phyloP scores from a whole-genome alignment of 2,888 invertebrate genomes.

The Didymodactylos carnosus region DNA sequence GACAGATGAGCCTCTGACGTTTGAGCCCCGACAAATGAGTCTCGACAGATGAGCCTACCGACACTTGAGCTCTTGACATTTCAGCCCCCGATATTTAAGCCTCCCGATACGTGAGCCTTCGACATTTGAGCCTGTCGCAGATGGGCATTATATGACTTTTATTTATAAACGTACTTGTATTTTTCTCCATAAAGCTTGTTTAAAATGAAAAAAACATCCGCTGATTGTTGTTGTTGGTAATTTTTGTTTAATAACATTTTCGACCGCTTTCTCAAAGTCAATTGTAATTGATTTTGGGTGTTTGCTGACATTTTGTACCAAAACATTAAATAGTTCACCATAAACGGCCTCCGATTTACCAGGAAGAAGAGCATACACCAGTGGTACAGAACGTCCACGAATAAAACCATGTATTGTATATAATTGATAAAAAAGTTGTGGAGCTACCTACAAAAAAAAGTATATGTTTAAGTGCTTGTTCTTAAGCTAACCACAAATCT shows the following conservation, averaged over 20 bases:
- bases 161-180: neutral
- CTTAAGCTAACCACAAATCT: too few species aligned
- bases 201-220: neutral
- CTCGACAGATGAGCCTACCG: too few species aligned
- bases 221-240: neutral
- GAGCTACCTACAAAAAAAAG: neutral
- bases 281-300: neutral
- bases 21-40: too few species aligned
- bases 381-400: neutral
- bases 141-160: too few species aligned
- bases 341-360: neutral
- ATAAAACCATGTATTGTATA: neutral
- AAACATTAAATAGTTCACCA: neutral
- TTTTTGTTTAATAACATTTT: neutral
- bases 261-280: neutral
- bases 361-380: neutral
- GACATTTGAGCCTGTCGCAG: too few species aligned
- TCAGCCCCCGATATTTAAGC: too few species aligned
- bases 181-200: neutral
- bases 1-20: too few species aligned
- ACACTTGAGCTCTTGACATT: too few species aligned
- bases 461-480: too few species aligned
- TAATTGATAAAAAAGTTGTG: neutral
- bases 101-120: too few species aligned
- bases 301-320: neutral